Evolutionary conservation across 2,797 vertebrate species (phyloP), one percentile per base, ranked within the genome.

Genomic region (Pseudopleuronectes americanus): DNA sequence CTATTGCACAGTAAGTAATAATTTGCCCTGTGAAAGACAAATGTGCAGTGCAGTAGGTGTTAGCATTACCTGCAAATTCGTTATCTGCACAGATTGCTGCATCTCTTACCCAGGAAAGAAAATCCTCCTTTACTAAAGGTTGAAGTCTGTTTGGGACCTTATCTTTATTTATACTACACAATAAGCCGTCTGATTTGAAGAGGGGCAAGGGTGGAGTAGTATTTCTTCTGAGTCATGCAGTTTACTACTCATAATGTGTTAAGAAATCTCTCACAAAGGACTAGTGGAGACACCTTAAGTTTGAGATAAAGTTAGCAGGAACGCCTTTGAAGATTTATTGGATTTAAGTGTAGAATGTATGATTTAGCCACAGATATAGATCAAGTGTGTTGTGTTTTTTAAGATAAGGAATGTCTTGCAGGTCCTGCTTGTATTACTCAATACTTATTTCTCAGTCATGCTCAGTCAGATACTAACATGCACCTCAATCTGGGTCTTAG

Each of bases 171-270:
- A 74, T 13, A 55, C 23, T 51, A 43, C 41, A 45, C 22, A 54
- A 23, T 66, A 41, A 68, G 8, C 64, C 19, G n/a, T 28, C 4
- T 2, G 31, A n/a, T 53, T 33, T 63, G 38, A 71, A 55, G 47
- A 0, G 17, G 56, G 55, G 43, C 68, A 12, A 51, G 47, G 81
- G 77, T 81, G 81, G 67, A 73, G 79, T 58, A 26, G 28, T 80
- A 78, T 87, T 74, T 83, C 59, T 52, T 68, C 58, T 81, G 77
- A 85, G 43, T 92, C 83, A 88, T 74, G n/a, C 38, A 57, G 53
- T 52, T 56, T 48, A 71, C 78, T 56, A 71, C 41, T 59, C 52
- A 26, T 13, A 26, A 58, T 60, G 31, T 3, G 23, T 54, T 47
- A 43, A 57, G 59, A 61, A 43, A 26, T 17, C 45, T 52, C 57